phyloP scores from a whole-genome alignment of 2,797 vertebrate species.

The Aplochiton taeniatus region DNA sequence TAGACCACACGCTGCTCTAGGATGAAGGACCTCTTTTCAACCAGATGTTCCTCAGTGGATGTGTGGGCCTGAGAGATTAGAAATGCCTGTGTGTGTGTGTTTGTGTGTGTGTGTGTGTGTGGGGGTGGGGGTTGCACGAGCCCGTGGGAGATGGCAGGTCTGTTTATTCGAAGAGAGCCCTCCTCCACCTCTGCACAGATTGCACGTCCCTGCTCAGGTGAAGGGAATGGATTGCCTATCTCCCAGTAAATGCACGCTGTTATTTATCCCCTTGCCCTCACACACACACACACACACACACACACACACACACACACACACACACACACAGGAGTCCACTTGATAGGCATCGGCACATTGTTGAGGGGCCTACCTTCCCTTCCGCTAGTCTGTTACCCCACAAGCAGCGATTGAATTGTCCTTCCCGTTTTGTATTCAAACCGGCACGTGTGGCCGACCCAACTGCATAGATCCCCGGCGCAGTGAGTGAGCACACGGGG shows the following conservation, averaged over 20 bases:
- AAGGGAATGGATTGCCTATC: conserved; percentile 49
- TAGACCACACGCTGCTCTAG: neutral
- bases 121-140: conserved; percentile 28
- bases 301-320: conserved; percentile 24
- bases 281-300: conserved; percentile 10
- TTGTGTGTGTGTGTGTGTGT: conserved; percentile 8
- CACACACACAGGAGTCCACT: conserved; percentile 5
- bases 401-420: too few species aligned
- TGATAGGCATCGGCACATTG: conserved; percentile 18
- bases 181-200: conserved; percentile 29
- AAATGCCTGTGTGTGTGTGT: neutral
- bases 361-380: conserved; percentile 20
- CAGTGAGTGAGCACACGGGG: too few species aligned
- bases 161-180: conserved; percentile 38
- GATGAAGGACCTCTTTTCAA: neutral
- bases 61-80: conserved; percentile 14
- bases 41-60: neutral
- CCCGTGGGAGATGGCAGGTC: conserved; percentile 21
- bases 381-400: conserved; percentile 7
- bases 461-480: too few species aligned
- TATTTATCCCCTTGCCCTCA: conserved; percentile 36
- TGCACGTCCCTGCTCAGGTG: conserved; percentile 44
- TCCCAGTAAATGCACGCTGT: conserved; percentile 47
- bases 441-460: too few species aligned
- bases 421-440: too few species aligned